Evolutionary conservation across 2,797 vertebrate genomes (phyloP).

Genomic region (Chaetophractus vellerosus): DNA sequence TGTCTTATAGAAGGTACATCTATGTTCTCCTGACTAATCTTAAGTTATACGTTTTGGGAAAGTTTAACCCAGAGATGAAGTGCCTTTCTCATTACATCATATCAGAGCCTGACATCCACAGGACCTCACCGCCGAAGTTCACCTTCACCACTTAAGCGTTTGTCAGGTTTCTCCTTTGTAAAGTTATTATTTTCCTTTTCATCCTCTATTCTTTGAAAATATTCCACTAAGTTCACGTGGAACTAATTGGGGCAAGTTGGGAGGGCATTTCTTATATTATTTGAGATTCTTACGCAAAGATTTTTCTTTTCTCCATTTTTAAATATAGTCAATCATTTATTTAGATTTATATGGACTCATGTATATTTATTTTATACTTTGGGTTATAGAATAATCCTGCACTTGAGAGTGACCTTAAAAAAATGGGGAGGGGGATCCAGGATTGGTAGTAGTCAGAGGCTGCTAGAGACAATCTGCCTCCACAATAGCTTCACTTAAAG

Average conservation of each 20-base stretch:
- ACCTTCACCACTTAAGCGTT: fast-evolving
- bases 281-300: background rate
- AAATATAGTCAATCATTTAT: background rate
- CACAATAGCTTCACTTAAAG: too few relatives aligned
- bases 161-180: background rate
- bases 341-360: background rate
- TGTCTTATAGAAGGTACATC: background rate
- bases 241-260: too few relatives aligned
- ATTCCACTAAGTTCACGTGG: background rate
- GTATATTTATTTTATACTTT: background rate
- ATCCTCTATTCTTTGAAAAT: background rate
- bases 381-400: background rate
- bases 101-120: background rate
- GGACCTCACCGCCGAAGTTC: fast-evolving
- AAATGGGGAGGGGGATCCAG: too few relatives aligned
- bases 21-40: background rate
- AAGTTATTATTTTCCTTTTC: background rate
- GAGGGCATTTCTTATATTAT: background rate
- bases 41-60: background rate
- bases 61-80: fast-evolving
- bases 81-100: background rate
- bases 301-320: background rate
- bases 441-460: too few relatives aligned
- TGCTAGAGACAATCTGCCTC: too few relatives aligned
- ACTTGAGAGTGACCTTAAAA: too few relatives aligned